phyloP scores from a whole-genome alignment of 2,888 invertebrate species.

The Gastracanthus pulcherrimus region DNA sequence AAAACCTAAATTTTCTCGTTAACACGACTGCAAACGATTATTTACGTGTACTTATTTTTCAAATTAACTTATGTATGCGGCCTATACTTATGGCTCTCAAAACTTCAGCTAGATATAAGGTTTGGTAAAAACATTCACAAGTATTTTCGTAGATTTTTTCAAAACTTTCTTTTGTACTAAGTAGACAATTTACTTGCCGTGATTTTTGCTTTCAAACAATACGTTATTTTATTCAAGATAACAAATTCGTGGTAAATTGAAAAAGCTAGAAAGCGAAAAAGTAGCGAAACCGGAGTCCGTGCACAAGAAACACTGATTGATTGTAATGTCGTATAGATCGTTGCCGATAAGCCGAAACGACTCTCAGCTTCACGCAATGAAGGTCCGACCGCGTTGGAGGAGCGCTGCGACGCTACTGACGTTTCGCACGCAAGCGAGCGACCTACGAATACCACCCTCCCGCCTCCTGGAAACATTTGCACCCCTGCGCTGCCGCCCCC shows the following conservation, averaged over 20 bases:
- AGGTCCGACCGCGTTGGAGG: constrained; percentile 65
- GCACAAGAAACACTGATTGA: not conserved
- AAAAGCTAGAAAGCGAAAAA: not conserved
- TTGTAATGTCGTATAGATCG: not conserved
- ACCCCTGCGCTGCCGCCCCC: constrained; percentile 48
- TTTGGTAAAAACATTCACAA: no score
- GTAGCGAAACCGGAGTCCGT: not conserved
- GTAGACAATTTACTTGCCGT: no score
- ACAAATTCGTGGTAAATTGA: not conserved
- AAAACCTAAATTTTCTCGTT: constrained; percentile 16
- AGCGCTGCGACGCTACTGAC: constrained; percentile 70
- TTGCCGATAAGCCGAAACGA: constrained; percentile 22
- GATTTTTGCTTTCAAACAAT: no score
- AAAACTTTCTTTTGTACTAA: no score
- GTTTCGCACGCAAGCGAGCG: constrained; percentile 67
- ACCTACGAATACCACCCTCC: constrained; percentile 65
- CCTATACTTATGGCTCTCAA: not conserved
- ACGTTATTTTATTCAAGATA: not conserved
- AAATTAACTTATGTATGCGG: not conserved
- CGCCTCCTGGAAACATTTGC: constrained; percentile 62
- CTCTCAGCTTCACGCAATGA: not conserved
- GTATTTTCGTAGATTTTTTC: no score
- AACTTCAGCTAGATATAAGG: no score
- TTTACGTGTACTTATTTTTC: constrained; percentile 20
- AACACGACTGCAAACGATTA: not conserved